Conservation (phyloP, 2,888 invertebrate genomes). For the Acronicta psi region DNA sequence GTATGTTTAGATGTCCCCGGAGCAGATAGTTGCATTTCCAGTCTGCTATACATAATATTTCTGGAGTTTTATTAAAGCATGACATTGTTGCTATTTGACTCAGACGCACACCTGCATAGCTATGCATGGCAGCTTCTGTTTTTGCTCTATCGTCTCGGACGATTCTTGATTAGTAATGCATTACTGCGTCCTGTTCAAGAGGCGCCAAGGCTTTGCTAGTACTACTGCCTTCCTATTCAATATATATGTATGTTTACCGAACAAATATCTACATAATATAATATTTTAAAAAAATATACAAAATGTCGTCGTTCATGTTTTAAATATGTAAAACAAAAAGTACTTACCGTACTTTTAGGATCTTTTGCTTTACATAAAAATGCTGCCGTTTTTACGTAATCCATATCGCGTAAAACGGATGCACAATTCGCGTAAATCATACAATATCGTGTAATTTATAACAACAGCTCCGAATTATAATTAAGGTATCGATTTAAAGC, state of each 20-base stretch:
- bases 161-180: conserved; percentile 43
- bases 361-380: too few relatives aligned
- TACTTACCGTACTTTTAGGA: too few relatives aligned
- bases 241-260: too few relatives aligned
- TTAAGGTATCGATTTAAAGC: conserved; percentile 42
- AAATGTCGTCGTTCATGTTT: too few relatives aligned
- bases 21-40: conserved; percentile 87
- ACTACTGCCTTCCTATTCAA: background rate
- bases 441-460: conserved; percentile 30
- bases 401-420: background rate
- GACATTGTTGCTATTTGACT: conserved; percentile 74
- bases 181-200: conserved; percentile 31
- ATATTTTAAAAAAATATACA: too few relatives aligned
- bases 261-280: too few relatives aligned
- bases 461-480: conserved; percentile 45
- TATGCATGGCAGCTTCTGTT: conserved; percentile 18
- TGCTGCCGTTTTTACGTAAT: too few relatives aligned
- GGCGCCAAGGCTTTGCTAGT: conserved; percentile 19
- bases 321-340: too few relatives aligned
- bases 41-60: conserved; percentile 80
- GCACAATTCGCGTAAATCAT: conserved; percentile 24
- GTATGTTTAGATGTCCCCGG: conserved; percentile 82
- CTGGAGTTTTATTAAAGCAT: conserved; percentile 81
- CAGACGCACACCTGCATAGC: conserved; percentile 58
- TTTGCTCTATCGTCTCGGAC: conserved; percentile 26